phyloP scores from a whole-genome alignment of 2,888 invertebrate genomes.

The Drosophila bunnanda region DNA sequence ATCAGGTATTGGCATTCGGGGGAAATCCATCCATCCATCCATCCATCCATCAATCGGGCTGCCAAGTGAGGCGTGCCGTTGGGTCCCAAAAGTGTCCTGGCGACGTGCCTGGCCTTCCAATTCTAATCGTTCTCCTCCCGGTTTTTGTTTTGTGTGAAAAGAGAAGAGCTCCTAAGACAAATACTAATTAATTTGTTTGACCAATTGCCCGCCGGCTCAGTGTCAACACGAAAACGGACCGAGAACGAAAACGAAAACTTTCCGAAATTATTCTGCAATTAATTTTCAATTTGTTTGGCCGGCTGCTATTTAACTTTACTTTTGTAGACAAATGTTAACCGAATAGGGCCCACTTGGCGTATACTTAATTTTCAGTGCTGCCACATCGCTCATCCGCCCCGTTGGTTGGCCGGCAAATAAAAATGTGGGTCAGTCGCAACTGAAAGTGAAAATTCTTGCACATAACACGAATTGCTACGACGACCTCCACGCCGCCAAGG shows the following conservation, averaged over 20 bases:
- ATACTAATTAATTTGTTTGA: slow-evolving; percentile 63
- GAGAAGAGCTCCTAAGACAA: slow-evolving; percentile 35
- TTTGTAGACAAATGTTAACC: slow-evolving; percentile 34
- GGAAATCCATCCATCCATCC: slow-evolving; percentile 29
- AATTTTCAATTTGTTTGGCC: slow-evolving; percentile 69
- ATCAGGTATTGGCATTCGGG: slow-evolving; percentile 47
- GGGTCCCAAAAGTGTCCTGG: slow-evolving; percentile 35
- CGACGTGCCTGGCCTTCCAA: slow-evolving; percentile 27
- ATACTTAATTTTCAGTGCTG: slow-evolving; percentile 40
- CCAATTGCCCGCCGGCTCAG: slow-evolving; percentile 17
- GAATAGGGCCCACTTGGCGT: slow-evolving; percentile 23
- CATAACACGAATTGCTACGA: slow-evolving; percentile 14
- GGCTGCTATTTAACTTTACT: slow-evolving; percentile 15
- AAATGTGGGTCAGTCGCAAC: slow-evolving; percentile 59
- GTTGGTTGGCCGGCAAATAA: slow-evolving; percentile 32
- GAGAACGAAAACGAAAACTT: slow-evolving; percentile 31
- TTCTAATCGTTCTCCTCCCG: background rate
- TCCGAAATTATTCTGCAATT: slow-evolving; percentile 61
- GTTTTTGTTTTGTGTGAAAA: background rate
- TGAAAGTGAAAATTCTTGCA: slow-evolving; percentile 31
- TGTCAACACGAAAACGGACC: slow-evolving; percentile 38
- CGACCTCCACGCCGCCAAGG: slow-evolving; percentile 72
- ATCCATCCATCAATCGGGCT: slow-evolving; percentile 56
- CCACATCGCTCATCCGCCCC: slow-evolving; percentile 51
- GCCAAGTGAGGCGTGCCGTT: slow-evolving; percentile 32